A percentile compares a stretch with the other conserved stretches of the same genome.
Evolutionary conservation across 2,113 vertebrate species (phyloP).

Genomic region (Eublepharis macularius): DNA sequence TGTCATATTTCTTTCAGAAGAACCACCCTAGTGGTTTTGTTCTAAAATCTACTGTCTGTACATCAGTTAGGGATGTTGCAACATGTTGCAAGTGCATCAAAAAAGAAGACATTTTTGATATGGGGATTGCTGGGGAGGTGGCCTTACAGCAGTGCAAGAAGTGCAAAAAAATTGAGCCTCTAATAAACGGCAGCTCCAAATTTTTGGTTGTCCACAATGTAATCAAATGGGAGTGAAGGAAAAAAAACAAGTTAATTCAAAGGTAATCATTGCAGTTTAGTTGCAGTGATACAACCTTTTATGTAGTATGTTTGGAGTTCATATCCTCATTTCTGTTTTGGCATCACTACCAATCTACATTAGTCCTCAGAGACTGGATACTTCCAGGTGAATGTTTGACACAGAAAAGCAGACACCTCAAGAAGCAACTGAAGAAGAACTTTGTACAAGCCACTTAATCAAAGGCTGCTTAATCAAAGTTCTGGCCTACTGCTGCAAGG

Average conservation of each 20-base stretch:
- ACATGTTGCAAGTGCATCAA: rapidly evolving
- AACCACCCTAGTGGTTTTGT: neutral
- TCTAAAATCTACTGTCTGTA: neutral
- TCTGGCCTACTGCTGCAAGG: too few species aligned
- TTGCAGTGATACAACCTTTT: neutral
- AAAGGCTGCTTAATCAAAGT: too few species aligned
- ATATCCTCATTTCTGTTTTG: neutral
- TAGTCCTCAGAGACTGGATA: neutral
- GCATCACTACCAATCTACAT: neutral
- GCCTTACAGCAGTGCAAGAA: too few species aligned
- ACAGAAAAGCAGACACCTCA: neutral
- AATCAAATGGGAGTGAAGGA: neutral
- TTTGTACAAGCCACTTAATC: too few species aligned
- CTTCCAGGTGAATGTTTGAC: neutral
- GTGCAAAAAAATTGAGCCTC: too few species aligned
- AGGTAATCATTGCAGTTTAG: neutral
- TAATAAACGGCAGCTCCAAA: neutral
- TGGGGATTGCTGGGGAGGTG: neutral
- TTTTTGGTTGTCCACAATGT: neutral
- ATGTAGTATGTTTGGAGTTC: neutral
- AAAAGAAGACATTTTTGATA: neutral
- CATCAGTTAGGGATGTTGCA: neutral
- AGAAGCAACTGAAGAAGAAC: too few species aligned
- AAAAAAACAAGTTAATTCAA: neutral
- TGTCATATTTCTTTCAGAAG: constrained; percentile 15